phyloP scores from a whole-genome alignment of 2,797 vertebrate genomes.

The Psittacula echo region DNA sequence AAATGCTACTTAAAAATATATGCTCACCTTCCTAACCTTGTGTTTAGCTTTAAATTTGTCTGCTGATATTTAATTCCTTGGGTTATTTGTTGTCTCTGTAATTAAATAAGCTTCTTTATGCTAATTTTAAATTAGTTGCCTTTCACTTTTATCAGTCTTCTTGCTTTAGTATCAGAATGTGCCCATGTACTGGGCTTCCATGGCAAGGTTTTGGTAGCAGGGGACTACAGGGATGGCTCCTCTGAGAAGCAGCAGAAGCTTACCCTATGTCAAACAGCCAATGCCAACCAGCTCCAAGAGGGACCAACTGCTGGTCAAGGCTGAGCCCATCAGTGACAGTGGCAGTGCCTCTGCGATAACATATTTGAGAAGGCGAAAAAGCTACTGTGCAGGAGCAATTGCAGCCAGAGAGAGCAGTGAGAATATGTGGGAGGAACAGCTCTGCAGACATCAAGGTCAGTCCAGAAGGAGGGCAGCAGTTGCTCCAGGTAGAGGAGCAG shows the following conservation, averaged over 20 bases:
- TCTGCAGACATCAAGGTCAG: background rate
- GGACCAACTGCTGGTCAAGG: background rate
- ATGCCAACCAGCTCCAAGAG: background rate
- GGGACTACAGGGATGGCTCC: background rate
- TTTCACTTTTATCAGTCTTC: background rate
- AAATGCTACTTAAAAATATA: background rate
- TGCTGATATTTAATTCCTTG: background rate
- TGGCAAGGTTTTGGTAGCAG: background rate
- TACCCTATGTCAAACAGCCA: rapidly evolving
- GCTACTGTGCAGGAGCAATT: background rate
- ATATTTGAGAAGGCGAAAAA: background rate
- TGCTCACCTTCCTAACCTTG: background rate
- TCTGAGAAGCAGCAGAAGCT: background rate
- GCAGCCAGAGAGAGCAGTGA: background rate
- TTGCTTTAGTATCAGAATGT: background rate
- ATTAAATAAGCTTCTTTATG: background rate
- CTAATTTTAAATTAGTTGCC: background rate
- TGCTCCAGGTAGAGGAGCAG: background rate
- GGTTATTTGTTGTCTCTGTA: background rate
- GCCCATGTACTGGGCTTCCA: background rate
- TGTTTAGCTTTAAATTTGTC: background rate
- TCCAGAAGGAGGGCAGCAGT: background rate
- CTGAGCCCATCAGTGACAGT: background rate
- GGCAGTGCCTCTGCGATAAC: background rate
- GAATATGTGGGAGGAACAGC: background rate